These are phyloP conservation scores for Passer domesticus DNA, from an alignment of 2,113 vertebrate species.

Conservation along the genomic window DNA sequence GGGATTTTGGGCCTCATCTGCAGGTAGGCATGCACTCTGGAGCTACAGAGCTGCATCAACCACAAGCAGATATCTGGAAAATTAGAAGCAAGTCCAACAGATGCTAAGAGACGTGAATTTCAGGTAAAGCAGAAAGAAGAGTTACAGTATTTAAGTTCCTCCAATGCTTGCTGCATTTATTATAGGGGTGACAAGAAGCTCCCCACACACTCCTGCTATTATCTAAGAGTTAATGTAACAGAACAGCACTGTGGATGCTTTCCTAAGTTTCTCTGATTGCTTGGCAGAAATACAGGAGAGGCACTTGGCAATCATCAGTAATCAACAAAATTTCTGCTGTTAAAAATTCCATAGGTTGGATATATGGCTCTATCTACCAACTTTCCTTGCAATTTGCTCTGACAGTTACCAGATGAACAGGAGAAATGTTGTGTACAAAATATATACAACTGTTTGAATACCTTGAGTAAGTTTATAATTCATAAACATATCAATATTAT, in stretches of 20 bases:
- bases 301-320: not conserved
- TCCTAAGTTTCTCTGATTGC: not conserved
- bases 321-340: not conserved
- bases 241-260: not conserved
- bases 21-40: not conserved
- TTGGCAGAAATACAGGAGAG: not conserved
- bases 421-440: not conserved
- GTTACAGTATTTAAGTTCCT: not conserved
- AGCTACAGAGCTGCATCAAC: not conserved
- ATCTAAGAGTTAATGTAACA: not conserved
- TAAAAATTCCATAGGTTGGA: not conserved
- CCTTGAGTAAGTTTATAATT: not conserved
- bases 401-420: not conserved
- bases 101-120: not conserved
- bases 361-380: not conserved
- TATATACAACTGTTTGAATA: not conserved
- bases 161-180: not conserved
- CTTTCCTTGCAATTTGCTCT: not conserved
- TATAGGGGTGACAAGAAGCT: not conserved
- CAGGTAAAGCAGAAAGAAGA: not conserved
- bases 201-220: not conserved
- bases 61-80: not conserved
- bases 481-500: not conserved
- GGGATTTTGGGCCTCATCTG: not conserved
- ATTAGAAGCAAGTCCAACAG: not conserved